phyloP scores from a whole-genome alignment of 2,888 invertebrate genomes.

The Acheta domesticus region DNA sequence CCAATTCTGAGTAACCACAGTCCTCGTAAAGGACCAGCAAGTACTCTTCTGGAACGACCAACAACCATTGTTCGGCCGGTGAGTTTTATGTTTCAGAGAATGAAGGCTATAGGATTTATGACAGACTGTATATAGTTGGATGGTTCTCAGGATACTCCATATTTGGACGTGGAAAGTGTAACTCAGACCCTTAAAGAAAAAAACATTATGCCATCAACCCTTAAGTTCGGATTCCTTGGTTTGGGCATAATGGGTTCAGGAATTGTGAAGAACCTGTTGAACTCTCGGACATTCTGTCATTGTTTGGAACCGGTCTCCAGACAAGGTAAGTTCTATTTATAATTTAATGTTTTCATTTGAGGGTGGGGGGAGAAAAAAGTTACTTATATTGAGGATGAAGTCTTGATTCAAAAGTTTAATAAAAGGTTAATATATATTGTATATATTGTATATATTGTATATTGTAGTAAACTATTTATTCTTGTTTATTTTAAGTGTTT shows the following conservation, averaged over 20 bases:
- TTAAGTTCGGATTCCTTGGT: constrained; percentile 92
- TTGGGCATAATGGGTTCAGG: constrained; percentile 94
- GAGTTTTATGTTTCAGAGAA: constrained; percentile 47
- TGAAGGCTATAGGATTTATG: background rate
- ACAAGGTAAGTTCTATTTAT: constrained; percentile 67
- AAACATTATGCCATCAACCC: constrained; percentile 77
- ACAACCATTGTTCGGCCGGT: constrained; percentile 66
- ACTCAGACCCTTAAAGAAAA: constrained; percentile 77
- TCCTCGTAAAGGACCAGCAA: constrained; percentile 50
- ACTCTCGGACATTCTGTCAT: constrained; percentile 90
- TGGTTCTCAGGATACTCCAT: constrained; percentile 63
- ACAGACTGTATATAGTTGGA: background rate
- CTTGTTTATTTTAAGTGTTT: too few species aligned
- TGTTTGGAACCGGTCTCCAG: constrained; percentile 89
- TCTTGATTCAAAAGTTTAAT: too few species aligned
- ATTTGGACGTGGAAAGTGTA: constrained; percentile 71
- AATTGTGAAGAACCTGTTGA: constrained; percentile 90
- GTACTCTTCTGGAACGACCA: constrained; percentile 63
- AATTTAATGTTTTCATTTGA: background rate
- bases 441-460: too few species aligned
- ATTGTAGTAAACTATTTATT: background rate
- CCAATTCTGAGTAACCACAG: constrained; percentile 48
- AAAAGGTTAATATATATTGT: too few species aligned
- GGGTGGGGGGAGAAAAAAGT: too few species aligned
- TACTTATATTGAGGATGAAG: too few species aligned